Percentiles rank a stretch among this genome's conserved stretches.
Evolutionary conservation across 2,797 vertebrate species (phyloP).

Genomic region (Microtus obscurus): DNA sequence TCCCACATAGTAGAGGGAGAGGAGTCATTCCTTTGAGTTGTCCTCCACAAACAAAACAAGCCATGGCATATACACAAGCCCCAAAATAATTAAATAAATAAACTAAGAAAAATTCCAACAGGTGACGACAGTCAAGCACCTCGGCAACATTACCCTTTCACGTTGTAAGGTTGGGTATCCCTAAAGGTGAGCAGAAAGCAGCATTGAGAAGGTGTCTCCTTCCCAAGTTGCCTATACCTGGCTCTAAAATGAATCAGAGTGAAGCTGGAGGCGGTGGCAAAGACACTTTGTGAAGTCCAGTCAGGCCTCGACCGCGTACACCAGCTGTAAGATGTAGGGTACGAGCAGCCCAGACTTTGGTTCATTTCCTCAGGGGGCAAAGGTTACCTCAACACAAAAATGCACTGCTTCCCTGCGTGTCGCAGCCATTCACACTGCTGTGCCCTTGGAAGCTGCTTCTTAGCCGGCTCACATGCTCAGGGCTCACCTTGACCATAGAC

Average conservation of each 20-base stretch:
- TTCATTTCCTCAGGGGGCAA: neutral
- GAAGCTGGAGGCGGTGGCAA: neutral
- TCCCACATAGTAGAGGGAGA: neutral
- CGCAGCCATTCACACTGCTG: neutral
- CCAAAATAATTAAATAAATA: neutral
- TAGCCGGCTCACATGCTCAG: accelerated
- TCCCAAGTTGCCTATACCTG: neutral
- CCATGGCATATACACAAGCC: neutral
- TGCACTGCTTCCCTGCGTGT: neutral
- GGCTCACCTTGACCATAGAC: neutral
- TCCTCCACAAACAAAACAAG: neutral
- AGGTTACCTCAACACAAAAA: slow-evolving; percentile 2
- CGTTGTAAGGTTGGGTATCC: neutral
- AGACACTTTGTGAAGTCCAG: neutral
- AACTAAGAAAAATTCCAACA: no score
- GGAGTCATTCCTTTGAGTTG: neutral
- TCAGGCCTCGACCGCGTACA: neutral
- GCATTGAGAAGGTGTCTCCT: neutral
- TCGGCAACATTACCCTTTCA: neutral
- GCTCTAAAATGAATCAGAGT: neutral
- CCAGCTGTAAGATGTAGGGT: neutral
- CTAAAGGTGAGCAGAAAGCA: neutral
- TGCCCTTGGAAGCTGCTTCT: neutral
- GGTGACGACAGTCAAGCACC: neutral
- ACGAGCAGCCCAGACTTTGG: neutral